Base-by-base conservation (phyloP, 2,888 invertebrate genomes). In the Drosophila meridiana region DNA sequence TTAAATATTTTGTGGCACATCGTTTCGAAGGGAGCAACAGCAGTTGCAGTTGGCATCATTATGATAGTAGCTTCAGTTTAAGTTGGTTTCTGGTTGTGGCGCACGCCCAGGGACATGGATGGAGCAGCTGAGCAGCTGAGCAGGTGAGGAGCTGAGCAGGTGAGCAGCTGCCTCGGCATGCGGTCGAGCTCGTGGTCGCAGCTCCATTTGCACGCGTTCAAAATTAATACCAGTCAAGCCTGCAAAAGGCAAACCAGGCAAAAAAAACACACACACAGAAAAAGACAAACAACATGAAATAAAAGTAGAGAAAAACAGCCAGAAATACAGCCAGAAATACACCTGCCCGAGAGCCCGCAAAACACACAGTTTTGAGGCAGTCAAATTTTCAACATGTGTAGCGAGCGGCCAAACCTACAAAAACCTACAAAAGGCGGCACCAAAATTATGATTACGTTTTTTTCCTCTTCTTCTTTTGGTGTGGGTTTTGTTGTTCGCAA, bases 321-420 rank as follows among this genome's bases (percentile, higher is more conserved):
- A 52, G 61, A 20, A 20, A 20, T 20, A 75, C 62, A 52, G 28
- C 47, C 45, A 52, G 69, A 68, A 82, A 82, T 80, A 74, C 82
- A 82, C 82, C 83, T 84, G 83, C 83, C 78, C 63, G 57, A 62
- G 61, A 67, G 50, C 28, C 69, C 63, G 78, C 73, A 5, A 20
- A 40, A 28, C 56, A 40, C 42, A 42, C 40, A n/a, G 42, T 56
- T 64, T 60, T 48, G 30, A 70, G 71, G 52, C 72, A 79, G 78
- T 78, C 78, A 82, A 81, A 76, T 80, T 73, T 82, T 75, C 75
- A 80, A 53, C 85, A 69, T 84, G 84, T 83, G 85, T 78, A 68
- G 80, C 82, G 71, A 58, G 77, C 55, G 47, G 47, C 60, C 64
- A 78, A 80, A 80, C 62, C 70, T 58, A 68, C 59, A 75, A 40